Evolutionary conservation across 2,888 invertebrate species (phyloP).

Genomic region (Taenaris catops): DNA sequence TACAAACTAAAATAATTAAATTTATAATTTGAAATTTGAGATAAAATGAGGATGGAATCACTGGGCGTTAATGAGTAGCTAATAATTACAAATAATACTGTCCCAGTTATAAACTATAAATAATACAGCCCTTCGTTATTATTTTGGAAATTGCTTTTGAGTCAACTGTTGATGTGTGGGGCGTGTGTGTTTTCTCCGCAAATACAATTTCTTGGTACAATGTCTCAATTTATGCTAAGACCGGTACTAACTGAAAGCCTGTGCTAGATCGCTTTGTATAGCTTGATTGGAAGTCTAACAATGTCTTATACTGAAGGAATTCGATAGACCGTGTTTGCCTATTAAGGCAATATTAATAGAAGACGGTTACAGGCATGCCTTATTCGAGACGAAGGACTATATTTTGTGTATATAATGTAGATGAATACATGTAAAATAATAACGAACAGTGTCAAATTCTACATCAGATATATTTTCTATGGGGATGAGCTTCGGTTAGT

Average conservation of each 20-base stretch:
- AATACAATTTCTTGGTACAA: slow-evolving; percentile 30
- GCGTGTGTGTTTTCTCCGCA: slow-evolving; percentile 34
- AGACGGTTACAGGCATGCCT: slow-evolving; percentile 4
- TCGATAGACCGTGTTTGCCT: slow-evolving; percentile 7
- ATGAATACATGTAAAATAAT: no score
- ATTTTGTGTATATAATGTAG: not conserved
- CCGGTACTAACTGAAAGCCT: slow-evolving; percentile 11
- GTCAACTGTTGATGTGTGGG: slow-evolving; percentile 10
- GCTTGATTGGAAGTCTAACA: slow-evolving; percentile 15
- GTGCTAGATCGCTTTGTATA: slow-evolving; percentile 4
- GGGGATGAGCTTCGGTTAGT: not conserved
- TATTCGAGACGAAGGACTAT: not conserved
- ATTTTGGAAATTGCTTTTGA: no score
- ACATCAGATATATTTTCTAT: not conserved
- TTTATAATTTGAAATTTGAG: no score
- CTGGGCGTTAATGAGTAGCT: no score
- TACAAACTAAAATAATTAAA: no score
- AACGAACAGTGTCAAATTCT: no score
- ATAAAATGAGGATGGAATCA: no score
- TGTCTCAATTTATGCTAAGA: slow-evolving; percentile 26
- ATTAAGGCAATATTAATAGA: slow-evolving; percentile 4
- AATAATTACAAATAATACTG: no score
- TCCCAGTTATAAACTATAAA: no score
- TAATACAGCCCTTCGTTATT: no score
- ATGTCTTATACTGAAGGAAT: slow-evolving; percentile 7